Evolutionary conservation across 2,888 invertebrate species (phyloP).

Genomic region (Athrips mouffetella): DNA sequence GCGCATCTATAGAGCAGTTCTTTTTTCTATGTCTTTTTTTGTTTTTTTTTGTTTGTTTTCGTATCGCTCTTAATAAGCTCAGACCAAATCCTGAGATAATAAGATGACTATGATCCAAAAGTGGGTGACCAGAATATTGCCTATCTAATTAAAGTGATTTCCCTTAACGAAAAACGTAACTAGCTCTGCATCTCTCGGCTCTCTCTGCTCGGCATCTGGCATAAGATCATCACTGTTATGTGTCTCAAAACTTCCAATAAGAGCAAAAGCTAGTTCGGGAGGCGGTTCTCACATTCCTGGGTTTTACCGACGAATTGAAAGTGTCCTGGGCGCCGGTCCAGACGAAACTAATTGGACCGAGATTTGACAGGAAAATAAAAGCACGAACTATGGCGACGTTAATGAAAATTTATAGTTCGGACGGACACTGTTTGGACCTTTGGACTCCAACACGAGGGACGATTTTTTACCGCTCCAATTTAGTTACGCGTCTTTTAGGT

Average conservation of each 20-base stretch:
- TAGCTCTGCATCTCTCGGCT: not conserved
- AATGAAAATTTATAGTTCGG: constrained; percentile 44
- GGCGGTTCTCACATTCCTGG: constrained; percentile 41
- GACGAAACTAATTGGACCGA: constrained; percentile 45
- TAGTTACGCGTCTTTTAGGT: no score
- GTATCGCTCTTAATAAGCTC: no score
- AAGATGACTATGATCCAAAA: no score
- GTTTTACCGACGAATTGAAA: constrained; percentile 49
- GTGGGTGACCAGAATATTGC: no score
- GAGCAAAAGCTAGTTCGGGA: not conserved
- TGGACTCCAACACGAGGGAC: no score
- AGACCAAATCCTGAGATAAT: no score
- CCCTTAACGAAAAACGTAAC: not conserved
- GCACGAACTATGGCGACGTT: constrained; percentile 37
- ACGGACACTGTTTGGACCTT: no score
- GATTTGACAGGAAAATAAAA: constrained; percentile 44
- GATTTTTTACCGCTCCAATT: no score
- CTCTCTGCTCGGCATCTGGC: not conserved
- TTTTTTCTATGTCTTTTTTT: not conserved
- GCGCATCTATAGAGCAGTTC: not conserved
- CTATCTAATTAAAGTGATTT: no score
- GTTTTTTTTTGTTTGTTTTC: no score
- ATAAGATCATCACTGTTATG: not conserved
- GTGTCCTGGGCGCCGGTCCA: constrained; percentile 27
- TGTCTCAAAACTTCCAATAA: not conserved